Percentiles rank a stretch among this genome's conserved stretches.
phyloP scores from a whole-genome alignment of 2,113 vertebrate genomes.

The Lophotis ruficrista region DNA sequence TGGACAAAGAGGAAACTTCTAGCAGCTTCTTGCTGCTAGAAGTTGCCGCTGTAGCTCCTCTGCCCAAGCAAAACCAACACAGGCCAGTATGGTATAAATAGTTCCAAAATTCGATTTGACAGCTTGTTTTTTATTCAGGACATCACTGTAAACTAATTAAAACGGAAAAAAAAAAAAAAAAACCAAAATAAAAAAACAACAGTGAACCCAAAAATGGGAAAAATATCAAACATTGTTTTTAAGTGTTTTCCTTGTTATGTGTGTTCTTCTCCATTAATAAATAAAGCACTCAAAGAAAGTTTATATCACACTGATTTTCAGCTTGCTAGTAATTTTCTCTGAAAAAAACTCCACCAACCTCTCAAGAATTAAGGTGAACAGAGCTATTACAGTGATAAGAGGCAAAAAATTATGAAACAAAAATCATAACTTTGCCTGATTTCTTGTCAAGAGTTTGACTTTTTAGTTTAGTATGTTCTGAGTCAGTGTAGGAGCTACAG shows the following conservation, averaged over 20 bases:
- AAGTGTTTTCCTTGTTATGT: background rate
- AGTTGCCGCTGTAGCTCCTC: too few species aligned
- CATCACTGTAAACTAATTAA: background rate
- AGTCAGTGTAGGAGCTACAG: background rate
- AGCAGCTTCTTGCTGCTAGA: too few species aligned
- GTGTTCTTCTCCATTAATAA: background rate
- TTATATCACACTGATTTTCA: background rate
- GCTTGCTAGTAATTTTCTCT: background rate
- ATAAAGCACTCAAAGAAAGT: background rate
- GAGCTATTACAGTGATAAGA: background rate
- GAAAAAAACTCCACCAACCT: accelerated
- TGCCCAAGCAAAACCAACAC: too few species aligned
- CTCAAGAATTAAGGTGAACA: background rate
- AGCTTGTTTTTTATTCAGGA: background rate
- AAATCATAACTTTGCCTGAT: background rate
- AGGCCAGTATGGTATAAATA: background rate
- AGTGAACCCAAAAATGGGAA: background rate
- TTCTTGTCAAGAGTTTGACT: background rate
- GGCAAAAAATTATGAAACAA: background rate
- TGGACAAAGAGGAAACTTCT: too few species aligned
- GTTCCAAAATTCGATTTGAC: background rate
- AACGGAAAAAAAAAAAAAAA: too few species aligned
- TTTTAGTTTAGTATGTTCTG: background rate
- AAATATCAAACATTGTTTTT: background rate
- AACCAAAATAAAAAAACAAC: background rate